Evolutionary conservation across 2,113 vertebrate species (phyloP).

Genomic region (Hydropotes inermis): DNA sequence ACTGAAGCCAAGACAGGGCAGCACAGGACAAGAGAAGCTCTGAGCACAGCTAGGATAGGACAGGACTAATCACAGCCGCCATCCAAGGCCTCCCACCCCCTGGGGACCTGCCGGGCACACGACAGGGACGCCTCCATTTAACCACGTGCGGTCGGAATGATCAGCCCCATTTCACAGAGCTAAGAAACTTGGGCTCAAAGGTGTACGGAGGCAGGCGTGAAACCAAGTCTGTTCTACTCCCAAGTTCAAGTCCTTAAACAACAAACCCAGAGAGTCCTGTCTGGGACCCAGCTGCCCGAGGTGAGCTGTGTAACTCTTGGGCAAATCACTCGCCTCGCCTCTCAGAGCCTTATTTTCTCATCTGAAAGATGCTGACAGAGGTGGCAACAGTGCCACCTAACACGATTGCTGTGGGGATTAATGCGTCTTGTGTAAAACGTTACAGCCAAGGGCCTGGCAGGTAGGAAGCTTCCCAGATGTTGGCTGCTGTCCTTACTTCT

Average conservation of each 20-base stretch:
- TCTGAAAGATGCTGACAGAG: not conserved
- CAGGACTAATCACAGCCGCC: accelerated
- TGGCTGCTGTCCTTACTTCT: accelerated
- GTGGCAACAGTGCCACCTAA: not conserved
- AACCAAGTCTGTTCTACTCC: too few relatives aligned
- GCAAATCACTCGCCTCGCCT: not conserved
- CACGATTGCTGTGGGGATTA: not conserved
- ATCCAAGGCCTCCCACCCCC: not conserved
- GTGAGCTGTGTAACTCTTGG: not conserved
- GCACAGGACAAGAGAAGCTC: not conserved
- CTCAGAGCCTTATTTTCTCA: not conserved
- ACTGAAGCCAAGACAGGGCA: not conserved
- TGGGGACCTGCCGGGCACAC: not conserved
- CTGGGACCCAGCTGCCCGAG: not conserved
- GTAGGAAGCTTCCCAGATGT: accelerated
- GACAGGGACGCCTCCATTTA: not conserved
- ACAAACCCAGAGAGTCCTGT: not conserved
- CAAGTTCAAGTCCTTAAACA: not conserved
- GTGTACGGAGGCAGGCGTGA: not conserved
- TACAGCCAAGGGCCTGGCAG: not conserved
- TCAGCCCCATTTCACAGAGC: not conserved
- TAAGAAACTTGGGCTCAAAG: not conserved
- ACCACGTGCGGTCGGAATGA: not conserved
- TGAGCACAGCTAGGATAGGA: not conserved
- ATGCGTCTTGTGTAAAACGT: accelerated